Evolutionary conservation across 2,888 invertebrate genomes (phyloP).

Genomic region (Colostygia pectinataria): DNA sequence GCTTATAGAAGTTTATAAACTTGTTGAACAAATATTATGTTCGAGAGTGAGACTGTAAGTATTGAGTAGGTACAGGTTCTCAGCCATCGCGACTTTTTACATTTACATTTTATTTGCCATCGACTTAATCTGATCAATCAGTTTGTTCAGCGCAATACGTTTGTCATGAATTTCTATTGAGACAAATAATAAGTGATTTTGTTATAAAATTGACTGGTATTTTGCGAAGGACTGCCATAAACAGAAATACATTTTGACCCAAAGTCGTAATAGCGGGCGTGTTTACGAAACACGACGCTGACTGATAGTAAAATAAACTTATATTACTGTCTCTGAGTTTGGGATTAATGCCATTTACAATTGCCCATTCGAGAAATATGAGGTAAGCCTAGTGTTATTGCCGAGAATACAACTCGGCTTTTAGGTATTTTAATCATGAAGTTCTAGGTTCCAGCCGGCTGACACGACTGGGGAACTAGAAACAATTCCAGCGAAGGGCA

Average conservation of each 20-base stretch:
- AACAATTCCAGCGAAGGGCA: constrained; percentile 46
- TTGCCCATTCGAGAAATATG: constrained; percentile 27
- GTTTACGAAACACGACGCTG: constrained; percentile 26
- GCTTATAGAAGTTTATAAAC: constrained; percentile 1
- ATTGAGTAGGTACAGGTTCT: not conserved
- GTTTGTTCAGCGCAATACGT: constrained; percentile 11
- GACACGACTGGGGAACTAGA: constrained; percentile 13
- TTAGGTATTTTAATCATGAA: constrained; percentile 4
- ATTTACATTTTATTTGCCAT: constrained; percentile 16
- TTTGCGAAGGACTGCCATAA: constrained; percentile 8
- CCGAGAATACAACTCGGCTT: constrained; percentile 2
- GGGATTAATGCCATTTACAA: constrained; percentile 30
- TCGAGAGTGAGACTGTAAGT: constrained; percentile 1
- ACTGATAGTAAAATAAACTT: constrained; percentile 27
- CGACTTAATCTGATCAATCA: constrained; percentile 23
- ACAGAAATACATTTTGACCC: constrained; percentile 12
- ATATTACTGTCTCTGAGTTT: constrained; percentile 30
- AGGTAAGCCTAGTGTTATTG: constrained; percentile 21
- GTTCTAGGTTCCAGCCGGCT: constrained; percentile 6
- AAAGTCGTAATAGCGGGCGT: constrained; percentile 20
- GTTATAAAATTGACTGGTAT: constrained; percentile 7
- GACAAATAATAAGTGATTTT: constrained; percentile 22
- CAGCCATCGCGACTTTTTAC: constrained; percentile 7
- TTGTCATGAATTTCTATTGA: constrained; percentile 18
- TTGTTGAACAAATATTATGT: constrained; percentile 4